Evolutionary conservation across 2,113 vertebrate genomes (phyloP).

Genomic region (Phylloscopus whistleri): DNA sequence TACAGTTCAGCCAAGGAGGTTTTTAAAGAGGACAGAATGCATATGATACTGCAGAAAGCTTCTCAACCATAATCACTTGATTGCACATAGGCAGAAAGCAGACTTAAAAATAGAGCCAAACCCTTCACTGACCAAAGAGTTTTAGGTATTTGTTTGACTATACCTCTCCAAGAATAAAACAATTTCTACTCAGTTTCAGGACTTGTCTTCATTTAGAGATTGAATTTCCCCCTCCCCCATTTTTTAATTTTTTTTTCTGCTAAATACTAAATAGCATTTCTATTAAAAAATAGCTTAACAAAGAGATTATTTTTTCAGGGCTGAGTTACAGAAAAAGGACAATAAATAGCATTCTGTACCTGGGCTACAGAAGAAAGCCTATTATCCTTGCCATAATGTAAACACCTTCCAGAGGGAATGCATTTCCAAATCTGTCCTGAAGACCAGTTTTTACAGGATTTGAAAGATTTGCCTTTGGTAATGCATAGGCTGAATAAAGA

Average conservation of each 20-base stretch:
- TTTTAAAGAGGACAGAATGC: not conserved
- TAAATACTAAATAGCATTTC: not conserved
- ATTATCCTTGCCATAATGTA: slow-evolving; percentile 81
- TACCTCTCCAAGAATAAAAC: not conserved
- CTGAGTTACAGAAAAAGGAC: not conserved
- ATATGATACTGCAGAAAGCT: not conserved
- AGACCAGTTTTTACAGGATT: slow-evolving; percentile 70
- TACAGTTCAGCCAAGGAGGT: not conserved
- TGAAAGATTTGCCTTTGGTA: slow-evolving; percentile 33
- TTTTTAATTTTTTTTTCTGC: not conserved
- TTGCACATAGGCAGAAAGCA: not conserved
- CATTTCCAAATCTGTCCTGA: slow-evolving; percentile 75
- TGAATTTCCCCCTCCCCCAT: not conserved
- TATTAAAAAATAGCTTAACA: not conserved
- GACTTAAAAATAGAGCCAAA: not conserved
- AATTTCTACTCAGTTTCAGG: not conserved
- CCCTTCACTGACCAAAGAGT: not conserved
- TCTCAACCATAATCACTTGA: not conserved
- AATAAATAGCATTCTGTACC: slow-evolving; percentile 54
- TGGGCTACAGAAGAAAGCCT: slow-evolving; percentile 83
- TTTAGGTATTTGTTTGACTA: not conserved
- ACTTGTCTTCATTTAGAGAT: not conserved
- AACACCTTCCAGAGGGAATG: slow-evolving; percentile 75
- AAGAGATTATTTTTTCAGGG: not conserved
- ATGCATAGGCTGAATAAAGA: slow-evolving; percentile 38